Conservation (phyloP, 2,113 vertebrate species). For the Mustela nigripes region DNA sequence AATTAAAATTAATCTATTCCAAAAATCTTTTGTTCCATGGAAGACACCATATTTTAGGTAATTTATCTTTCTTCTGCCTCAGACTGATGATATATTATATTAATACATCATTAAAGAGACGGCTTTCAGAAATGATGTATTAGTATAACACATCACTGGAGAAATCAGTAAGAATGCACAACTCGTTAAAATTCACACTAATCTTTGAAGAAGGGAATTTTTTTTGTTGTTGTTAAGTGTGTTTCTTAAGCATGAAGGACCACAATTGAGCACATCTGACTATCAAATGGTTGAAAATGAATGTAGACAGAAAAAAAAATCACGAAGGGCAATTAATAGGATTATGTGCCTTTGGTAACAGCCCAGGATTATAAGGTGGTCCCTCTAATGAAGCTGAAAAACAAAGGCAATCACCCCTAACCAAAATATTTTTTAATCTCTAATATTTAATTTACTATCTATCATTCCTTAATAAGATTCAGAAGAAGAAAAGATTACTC, state of each 20-base stretch:
- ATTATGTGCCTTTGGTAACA: background rate
- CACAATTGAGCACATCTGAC: background rate
- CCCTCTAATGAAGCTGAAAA: background rate
- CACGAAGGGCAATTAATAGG: background rate
- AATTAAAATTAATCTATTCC: slow-evolving; percentile 51
- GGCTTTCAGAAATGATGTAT: slow-evolving; percentile 73
- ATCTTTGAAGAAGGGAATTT: background rate
- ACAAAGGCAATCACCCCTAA: background rate
- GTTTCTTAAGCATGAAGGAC: background rate
- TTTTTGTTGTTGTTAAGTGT: background rate
- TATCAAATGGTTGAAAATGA: slow-evolving; percentile 6
- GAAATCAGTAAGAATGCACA: background rate
- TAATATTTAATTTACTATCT: background rate
- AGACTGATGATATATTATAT: slow-evolving; percentile 42
- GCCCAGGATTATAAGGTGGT: background rate
- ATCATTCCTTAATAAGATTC: background rate
- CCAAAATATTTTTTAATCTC: background rate
- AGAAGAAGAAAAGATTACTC: background rate
- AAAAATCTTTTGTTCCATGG: slow-evolving; percentile 59
- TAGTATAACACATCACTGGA: slow-evolving; percentile 35
- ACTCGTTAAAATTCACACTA: background rate
- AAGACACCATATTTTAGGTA: slow-evolving; percentile 35
- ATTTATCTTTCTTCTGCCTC: slow-evolving; percentile 67
- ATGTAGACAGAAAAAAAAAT: background rate
- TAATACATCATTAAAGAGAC: slow-evolving; percentile 75